phyloP scores from a whole-genome alignment of 2,888 invertebrate genomes.

The Trissolcus japonicus region DNA sequence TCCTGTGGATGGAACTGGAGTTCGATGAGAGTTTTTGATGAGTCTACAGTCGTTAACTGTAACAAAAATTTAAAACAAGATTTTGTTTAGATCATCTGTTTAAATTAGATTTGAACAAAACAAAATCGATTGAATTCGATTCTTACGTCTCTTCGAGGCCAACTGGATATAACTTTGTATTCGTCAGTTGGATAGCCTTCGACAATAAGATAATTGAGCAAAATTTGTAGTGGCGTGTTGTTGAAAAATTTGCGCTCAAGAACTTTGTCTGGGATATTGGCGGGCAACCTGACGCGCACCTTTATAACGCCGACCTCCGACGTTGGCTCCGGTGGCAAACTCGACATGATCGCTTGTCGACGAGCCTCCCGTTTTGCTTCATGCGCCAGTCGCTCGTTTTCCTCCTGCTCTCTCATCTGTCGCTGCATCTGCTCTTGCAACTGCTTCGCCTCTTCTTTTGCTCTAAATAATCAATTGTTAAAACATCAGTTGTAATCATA shows the following conservation, averaged over 20 bases:
- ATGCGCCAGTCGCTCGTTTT: slow-evolving; percentile 84
- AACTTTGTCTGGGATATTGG: slow-evolving; percentile 79
- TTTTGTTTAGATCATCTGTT: background rate
- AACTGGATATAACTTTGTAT: slow-evolving; percentile 94
- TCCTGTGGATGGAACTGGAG: slow-evolving; percentile 95
- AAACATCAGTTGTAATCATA: no score
- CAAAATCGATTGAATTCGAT: background rate
- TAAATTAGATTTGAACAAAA: background rate
- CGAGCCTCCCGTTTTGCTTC: slow-evolving; percentile 85
- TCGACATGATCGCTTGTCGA: slow-evolving; percentile 80
- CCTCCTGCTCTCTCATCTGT: slow-evolving; percentile 84
- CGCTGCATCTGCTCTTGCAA: slow-evolving; percentile 86
- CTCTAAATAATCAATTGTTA: slow-evolving; percentile 77
- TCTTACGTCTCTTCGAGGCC: slow-evolving; percentile 95
- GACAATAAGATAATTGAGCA: slow-evolving; percentile 91
- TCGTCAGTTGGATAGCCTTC: slow-evolving; percentile 91
- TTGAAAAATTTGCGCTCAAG: slow-evolving; percentile 87
- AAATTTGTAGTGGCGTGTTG: slow-evolving; percentile 81
- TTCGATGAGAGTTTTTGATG: slow-evolving; percentile 85
- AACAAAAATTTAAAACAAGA: slow-evolving; percentile 46
- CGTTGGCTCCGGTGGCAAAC: slow-evolving; percentile 85
- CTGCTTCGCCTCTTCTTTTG: slow-evolving; percentile 90
- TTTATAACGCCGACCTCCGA: slow-evolving; percentile 81
- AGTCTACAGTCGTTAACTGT: slow-evolving; percentile 88
- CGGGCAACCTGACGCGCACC: slow-evolving; percentile 89